Percentiles rank a stretch among this genome's conserved stretches.
Evolutionary conservation across 2,888 invertebrate species (phyloP).

Genomic region (Macrophya alboannulata): DNA sequence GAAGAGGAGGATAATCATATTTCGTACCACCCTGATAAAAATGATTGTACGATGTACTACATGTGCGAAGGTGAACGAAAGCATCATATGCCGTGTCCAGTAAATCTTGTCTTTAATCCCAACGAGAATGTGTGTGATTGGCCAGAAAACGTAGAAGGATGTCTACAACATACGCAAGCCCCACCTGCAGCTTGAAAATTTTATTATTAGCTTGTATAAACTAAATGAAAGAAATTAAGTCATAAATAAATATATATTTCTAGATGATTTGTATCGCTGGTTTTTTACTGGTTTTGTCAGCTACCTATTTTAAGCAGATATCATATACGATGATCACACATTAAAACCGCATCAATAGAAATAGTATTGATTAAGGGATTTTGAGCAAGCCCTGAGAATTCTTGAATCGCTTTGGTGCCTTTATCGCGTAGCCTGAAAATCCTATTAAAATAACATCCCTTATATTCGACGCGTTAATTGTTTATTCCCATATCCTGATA

Average conservation of each 20-base stretch:
- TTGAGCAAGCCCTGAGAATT: neutral
- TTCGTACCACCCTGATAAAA: constrained; percentile 94
- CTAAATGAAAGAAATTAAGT: constrained; percentile 54
- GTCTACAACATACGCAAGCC: constrained; percentile 87
- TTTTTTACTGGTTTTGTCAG: neutral
- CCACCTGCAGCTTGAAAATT: constrained; percentile 80
- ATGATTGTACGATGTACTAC: constrained; percentile 96
- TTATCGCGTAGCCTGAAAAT: neutral
- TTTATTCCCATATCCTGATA: neutral
- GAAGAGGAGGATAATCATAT: constrained; percentile 98
- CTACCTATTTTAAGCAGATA: neutral
- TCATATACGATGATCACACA: neutral
- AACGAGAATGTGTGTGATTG: constrained; percentile 97
- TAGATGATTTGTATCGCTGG: neutral
- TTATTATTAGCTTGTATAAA: constrained; percentile 22
- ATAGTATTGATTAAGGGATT: neutral
- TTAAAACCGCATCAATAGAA: neutral
- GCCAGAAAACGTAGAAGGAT: constrained; percentile 97
- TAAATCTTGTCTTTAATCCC: constrained; percentile 95
- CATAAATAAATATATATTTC: constrained; percentile 54
- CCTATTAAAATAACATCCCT: neutral
- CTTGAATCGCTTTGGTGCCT: neutral
- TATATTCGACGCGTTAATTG: neutral
- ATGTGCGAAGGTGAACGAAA: constrained; percentile 98
- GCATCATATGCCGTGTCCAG: constrained; percentile 97